Evolutionary conservation across 1,140 invertebrate genomes (phyloP), one percentile per base, ranked within the genome.

Genomic region (Macrocentrus cingulum): DNA sequence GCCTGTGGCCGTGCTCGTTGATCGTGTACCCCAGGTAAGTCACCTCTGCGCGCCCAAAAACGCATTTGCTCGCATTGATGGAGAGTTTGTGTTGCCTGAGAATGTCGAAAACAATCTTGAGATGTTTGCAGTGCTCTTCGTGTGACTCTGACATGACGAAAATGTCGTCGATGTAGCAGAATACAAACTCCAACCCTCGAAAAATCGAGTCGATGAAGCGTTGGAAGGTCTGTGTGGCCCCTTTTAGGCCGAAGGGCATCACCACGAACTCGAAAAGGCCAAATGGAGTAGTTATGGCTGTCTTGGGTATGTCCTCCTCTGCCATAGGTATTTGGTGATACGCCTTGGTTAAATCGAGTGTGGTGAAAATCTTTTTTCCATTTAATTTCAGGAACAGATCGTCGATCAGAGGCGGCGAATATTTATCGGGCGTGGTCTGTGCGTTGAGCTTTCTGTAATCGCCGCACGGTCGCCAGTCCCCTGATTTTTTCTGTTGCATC

Each of bases 251-350:
- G 41, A 82, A 80, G n/a, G 72, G 66, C 69, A 82, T 75, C 5
- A 59, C 51, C 0, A 60, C 7, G 57, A 65, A 75, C 53, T 72
- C 23, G 63, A 59, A 61, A 29, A 58, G 44, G 5, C 60, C 50
- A 19, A 45, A 57, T 2, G 56, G 63, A 0, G 70, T 72, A 1
- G 63, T 61, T 23, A 77, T 70, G 0, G 68, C 72, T 2, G 77
- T 78, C 53, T 79, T 80, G 1, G 62, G 32, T 16, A 46, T 66
- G 58, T 68, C 64, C 0, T 59, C 48, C 16, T 60, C 18, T 11
- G 62, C 61, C 2, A 82, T 48, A n/a, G 59, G 51, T 5, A 83
- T 63, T 57, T 84, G 80, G 63, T 71, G 72, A 58, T 76, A 83
- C 1, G 79, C 80, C 11, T 61, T 64, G 0, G 39, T 45, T 4